Evolutionary conservation across 2,113 vertebrate genomes (phyloP).

Genomic region (Octodon degus): DNA sequence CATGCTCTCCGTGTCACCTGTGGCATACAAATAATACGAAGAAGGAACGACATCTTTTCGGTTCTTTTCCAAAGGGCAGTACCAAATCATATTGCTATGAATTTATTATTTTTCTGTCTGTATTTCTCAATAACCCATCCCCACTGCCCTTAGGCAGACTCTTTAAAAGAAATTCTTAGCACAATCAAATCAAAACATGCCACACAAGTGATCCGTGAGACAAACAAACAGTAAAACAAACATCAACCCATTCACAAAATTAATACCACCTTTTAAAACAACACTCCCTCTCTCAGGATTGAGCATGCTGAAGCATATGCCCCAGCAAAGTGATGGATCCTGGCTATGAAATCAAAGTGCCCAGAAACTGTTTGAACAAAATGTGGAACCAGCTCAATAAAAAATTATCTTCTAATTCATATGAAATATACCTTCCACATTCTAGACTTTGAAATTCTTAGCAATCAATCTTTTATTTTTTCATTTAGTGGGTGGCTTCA

Average conservation of each 20-base stretch:
- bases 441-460: not conserved
- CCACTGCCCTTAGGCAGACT: constrained; percentile 71
- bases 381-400: constrained; percentile 42
- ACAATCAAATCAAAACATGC: constrained; percentile 79
- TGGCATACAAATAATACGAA: not conserved
- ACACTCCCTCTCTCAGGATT: constrained; percentile 61
- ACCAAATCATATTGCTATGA: constrained; percentile 47
- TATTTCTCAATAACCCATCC: constrained; percentile 61
- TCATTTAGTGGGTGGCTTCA: not conserved
- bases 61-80: constrained; percentile 51
- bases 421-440: not conserved
- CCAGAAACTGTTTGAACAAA: constrained; percentile 66
- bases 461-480: not conserved
- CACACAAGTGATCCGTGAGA: constrained; percentile 67
- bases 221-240: constrained; percentile 73
- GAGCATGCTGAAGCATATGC: constrained; percentile 50
- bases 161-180: constrained; percentile 57
- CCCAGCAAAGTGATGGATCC: constrained; percentile 66
- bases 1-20: not conserved
- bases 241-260: constrained; percentile 73
- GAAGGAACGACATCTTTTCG: constrained; percentile 48
- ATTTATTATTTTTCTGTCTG: constrained; percentile 71
- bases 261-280: constrained; percentile 69
- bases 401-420: constrained; percentile 44
- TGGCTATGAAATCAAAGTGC: constrained; percentile 68